Conservation (phyloP, 1,140 invertebrate species). For the Penaeus vannamei region DNA sequence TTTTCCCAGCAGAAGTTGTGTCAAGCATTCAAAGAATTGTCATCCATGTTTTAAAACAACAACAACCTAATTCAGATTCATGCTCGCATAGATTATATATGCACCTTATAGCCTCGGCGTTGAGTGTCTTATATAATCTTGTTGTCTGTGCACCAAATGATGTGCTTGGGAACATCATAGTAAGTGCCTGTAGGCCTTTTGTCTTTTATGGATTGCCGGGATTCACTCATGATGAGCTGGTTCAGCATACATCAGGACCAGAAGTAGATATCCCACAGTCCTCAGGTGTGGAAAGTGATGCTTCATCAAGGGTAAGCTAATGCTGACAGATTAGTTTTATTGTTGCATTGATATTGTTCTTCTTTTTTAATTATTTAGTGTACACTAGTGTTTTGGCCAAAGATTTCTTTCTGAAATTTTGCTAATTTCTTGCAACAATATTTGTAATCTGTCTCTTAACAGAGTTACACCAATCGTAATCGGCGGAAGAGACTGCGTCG, state of each 20-base stretch:
- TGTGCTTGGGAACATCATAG: constrained; percentile 53
- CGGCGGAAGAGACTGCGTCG: constrained; percentile 60
- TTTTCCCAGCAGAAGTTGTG: constrained; percentile 51
- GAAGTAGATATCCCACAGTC: constrained; percentile 43
- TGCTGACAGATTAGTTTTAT: too few relatives aligned
- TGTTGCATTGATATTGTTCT: not conserved
- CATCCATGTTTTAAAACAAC: constrained; percentile 34
- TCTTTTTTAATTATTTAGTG: not conserved
- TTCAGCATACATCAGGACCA: not conserved
- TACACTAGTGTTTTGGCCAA: too few relatives aligned
- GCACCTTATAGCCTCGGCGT: constrained; percentile 38
- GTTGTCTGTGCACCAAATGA: constrained; percentile 56
- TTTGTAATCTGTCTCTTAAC: not conserved
- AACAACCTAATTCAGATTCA: not conserved
- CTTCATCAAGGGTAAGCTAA: constrained; percentile 43
- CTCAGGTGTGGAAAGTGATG: constrained; percentile 51
- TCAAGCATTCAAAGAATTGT: constrained; percentile 55
- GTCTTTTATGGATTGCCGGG: constrained; percentile 57
- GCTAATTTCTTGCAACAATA: not conserved
- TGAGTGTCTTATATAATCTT: constrained; percentile 58
- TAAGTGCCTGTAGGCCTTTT: constrained; percentile 51
- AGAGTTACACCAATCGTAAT: constrained; percentile 65
- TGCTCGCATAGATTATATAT: constrained; percentile 49
- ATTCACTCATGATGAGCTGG: constrained; percentile 44
- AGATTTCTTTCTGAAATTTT: not conserved